These are phyloP conservation scores for Opisthocomus hoazin DNA, from an alignment of 2,113 vertebrate genomes.

Conservation along the genomic window DNA sequence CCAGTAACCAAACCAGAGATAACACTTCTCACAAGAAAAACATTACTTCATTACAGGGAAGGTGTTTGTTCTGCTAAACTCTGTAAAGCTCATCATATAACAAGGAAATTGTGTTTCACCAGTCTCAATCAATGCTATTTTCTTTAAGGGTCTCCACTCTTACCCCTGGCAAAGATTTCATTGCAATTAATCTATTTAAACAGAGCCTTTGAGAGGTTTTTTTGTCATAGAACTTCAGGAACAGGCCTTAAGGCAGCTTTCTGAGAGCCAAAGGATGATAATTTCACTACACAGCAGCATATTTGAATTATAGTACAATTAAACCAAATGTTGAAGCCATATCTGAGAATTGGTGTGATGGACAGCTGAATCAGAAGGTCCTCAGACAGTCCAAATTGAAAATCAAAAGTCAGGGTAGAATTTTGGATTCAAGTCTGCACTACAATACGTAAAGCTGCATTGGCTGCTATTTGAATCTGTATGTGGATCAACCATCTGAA, in stretches of 20 bases:
- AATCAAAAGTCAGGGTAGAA: not conserved
- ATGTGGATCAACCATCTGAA: not conserved
- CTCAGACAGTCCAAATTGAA: not conserved
- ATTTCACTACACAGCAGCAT: not conserved
- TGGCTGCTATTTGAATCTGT: not conserved
- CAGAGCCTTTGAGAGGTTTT: slow-evolving; percentile 28
- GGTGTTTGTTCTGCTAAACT: not conserved
- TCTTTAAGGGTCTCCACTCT: not conserved
- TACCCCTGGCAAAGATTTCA: slow-evolving; percentile 26
- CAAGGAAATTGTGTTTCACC: not conserved
- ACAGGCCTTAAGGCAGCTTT: not conserved
- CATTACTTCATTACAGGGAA: not conserved
- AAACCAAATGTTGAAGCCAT: not conserved
- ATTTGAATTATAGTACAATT: slow-evolving; percentile 20
- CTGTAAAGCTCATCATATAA: not conserved
- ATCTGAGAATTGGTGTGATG: not conserved
- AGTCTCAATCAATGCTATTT: not conserved
- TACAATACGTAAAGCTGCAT: not conserved
- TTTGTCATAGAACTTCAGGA: slow-evolving; percentile 18
- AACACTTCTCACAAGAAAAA: slow-evolving; percentile 19
- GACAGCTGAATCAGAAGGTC: not conserved
- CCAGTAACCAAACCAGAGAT: not conserved
- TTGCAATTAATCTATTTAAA: slow-evolving; percentile 46
- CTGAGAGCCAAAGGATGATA: slow-evolving; percentile 6
- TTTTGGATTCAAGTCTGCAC: not conserved